Base-by-base conservation (phyloP, 2,113 vertebrate genomes). In the Sceloporus undulatus region DNA sequence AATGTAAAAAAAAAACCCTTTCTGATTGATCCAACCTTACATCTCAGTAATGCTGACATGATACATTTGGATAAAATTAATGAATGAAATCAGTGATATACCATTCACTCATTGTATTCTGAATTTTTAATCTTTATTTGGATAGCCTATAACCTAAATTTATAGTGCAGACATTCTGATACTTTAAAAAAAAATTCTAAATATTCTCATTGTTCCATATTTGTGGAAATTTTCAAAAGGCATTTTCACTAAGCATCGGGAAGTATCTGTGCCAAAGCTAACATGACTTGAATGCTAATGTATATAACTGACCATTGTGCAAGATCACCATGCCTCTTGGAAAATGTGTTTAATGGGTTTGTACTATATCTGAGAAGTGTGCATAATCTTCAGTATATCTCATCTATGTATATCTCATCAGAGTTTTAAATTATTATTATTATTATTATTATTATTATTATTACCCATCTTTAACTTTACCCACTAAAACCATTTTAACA, bases 11-110 rank as follows among this genome's bases (percentile, higher is more conserved):
- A 74, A 38, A 59, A 52, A 56, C 59, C n/a, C 74, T 42, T 76
- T 76, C 71, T 77, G 16, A 73, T 54, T 73, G 66, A 84, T 74
- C n/a, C 25, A 85, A 48, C 29, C 29, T 84, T 84, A 54, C 73
- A 83, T 52, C 11, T 83, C 82, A 83, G 10, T 71, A 85, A 76
- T 74, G 71, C 23, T 65, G 59, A 27, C 77, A 85, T 85, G 38
- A 85, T 16, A 65, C 29, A 56, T 29, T 52, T 85, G 10, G 2
- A 27, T 25, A 62, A 85, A 59, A 85, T 42, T 21, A 62, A 27
- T 27, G 14, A 21, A 85, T 85, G 56, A 62, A 85, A 75, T 85
- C 73, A 76, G 18, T 65, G 8, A 65, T 19, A 2, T 65, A 40
- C 16, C 7, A 29, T 25, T 85, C 54, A 65, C 16, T 4, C 56